Base-by-base conservation (phyloP, 92 coral and sea anemone species). In the Montipora capitata region DNA sequence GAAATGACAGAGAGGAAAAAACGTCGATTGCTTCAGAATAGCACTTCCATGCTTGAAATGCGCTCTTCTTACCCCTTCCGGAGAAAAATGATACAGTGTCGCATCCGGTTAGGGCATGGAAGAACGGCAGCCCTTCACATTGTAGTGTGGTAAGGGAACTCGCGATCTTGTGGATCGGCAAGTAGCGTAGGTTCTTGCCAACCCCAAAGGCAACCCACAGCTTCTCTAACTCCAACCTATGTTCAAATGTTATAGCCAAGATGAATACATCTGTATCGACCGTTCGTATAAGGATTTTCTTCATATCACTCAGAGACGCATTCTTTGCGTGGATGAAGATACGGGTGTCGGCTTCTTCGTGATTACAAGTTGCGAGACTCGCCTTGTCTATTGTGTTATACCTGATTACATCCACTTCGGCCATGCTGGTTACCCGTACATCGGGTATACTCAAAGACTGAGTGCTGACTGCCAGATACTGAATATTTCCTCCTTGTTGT, bases 11-110 rank as follows among this genome's bases (percentile, higher is more conserved):
- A 17, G 58, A 10, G 12, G 65, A 67, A 45, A 92, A 88, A 11
- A 27, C 35, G 35, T 69, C 72, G 13, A 78, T 88, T 3, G 83
- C 87, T 72, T 93, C 89, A 40, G 88, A 83, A 74, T 74, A 91
- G 66, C 78, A 52, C 58, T 64, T 85, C 92, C 92, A 84, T 27
- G 85, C 88, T 51, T 71, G 74, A 74, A 85, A 78, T 18, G 87
- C 81, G 8, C 84, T 83, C 88, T 84, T 92, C 80, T 92, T 92
- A n/a, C 95, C 93, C 56, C 74, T 88, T 66, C 92, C 88, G 2
- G 68, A 82, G 51, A 82, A 82, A 51, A 4, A 89, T 10, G 96
- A 89, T 2, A 75, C 85, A 1, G 88, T 88, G 52, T 89, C 91
- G 45, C 95, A 93, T 39, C 93, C 93, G 4, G 89, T 93, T 45